A percentile compares a stretch with the other conserved stretches of the same genome.
Conservation (phyloP, 2,113 vertebrate genomes). For the Antigone vipio region DNA sequence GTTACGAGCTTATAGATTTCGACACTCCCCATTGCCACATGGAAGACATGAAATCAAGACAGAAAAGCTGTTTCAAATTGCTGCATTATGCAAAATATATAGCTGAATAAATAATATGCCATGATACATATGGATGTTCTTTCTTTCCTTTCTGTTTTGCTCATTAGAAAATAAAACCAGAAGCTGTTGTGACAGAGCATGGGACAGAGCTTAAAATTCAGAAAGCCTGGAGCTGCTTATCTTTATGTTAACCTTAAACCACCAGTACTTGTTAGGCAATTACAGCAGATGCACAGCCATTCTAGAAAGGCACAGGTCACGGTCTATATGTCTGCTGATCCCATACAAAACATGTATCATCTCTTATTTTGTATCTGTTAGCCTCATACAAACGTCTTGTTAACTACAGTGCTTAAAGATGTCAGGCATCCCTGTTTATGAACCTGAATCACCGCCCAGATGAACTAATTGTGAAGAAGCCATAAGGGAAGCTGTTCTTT, state of each 20-base stretch:
- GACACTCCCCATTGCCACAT: background rate
- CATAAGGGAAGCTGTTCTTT: background rate
- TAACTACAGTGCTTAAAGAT: background rate
- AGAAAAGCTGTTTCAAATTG: conserved; percentile 11
- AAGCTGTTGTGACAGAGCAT: background rate
- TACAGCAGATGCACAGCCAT: background rate
- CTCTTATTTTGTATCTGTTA: background rate
- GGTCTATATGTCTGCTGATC: background rate
- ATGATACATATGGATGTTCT: background rate
- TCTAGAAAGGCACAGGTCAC: background rate
- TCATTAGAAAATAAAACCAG: background rate
- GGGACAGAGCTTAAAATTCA: background rate
- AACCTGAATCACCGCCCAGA: background rate
- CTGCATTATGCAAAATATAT: background rate
- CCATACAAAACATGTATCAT: background rate
- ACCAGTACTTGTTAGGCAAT: background rate
- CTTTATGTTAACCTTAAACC: background rate
- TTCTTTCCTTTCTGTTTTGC: background rate
- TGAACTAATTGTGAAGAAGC: background rate
- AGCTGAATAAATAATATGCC: background rate
- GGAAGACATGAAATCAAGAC: background rate
- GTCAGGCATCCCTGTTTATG: background rate
- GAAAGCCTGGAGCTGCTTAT: background rate
- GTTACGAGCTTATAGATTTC: background rate
- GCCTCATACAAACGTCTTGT: background rate